Base-by-base conservation (phyloP, 2,888 invertebrate genomes). In the Helobdella robusta region DNA sequence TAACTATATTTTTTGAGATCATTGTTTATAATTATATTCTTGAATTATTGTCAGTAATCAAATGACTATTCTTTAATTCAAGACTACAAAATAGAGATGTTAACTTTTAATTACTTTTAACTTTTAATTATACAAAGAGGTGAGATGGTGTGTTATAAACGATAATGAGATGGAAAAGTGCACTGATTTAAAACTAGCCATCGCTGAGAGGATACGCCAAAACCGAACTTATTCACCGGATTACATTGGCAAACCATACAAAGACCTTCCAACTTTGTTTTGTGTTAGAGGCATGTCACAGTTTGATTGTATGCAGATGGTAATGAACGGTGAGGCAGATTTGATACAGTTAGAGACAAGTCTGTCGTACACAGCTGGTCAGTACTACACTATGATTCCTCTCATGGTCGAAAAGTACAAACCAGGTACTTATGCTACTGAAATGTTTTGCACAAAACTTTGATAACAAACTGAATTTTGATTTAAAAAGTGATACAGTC, bases 341-440 rank as follows among this genome's bases (percentile, higher is more conserved):
- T 81, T 95, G 54, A 87, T 92, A 4, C 86, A 88, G 0, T 79
- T 95, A 40, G 95, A 95, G 81, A 88, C 94, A n/a, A 94, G 94
- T 2, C 89, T 93, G 81, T 88, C 93, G 0, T 93, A 91, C 79
- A 85, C 89, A 18, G 93, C 89, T 36, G 95, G 94, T 0, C 84
- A 92, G 68, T 92, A 89, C 76, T 89, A 92, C 80, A 92, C 92
- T 73, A 84, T 94, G 66, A 85, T 93, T 28, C 94, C 95, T 2
- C 87, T 95, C 65, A 84, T 77, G 67, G 77, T 76, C 18, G 78
- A 79, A 66, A 75, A 74, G 68, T 78, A 78, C 70, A 72, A 68
- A 34, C 60, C 63, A 5, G 66, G 75, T 75, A 69, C n/a, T n/a
- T n/a, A n/a, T n/a, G n/a, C n/a, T n/a, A n/a, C n/a, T n/a, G n/a